Percentiles rank a stretch among this genome's conserved stretches.
phyloP scores from a whole-genome alignment of 2,888 invertebrate genomes.

The Kuschelorhynchus macadamiae region DNA sequence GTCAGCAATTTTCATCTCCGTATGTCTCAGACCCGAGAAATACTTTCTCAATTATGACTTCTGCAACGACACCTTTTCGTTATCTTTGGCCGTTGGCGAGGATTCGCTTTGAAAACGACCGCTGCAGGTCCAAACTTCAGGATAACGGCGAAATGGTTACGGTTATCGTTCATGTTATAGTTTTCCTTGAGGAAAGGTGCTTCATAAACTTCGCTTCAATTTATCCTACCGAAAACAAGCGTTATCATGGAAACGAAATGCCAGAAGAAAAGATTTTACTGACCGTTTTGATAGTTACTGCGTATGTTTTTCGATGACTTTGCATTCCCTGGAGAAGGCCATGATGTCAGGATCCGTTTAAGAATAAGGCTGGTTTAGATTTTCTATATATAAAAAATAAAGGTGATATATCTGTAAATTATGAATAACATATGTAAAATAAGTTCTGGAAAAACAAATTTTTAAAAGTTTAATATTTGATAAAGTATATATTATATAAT shows the following conservation, averaged over 20 bases:
- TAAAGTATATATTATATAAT: no score
- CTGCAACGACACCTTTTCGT: slow-evolving; percentile 63
- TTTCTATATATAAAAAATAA: no score
- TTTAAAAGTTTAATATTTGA: no score
- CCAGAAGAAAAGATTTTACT: slow-evolving; percentile 47
- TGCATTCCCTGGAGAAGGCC: slow-evolving; percentile 38
- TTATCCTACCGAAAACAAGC: slow-evolving; percentile 57
- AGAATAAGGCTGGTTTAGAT: no score
- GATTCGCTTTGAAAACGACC: slow-evolving; percentile 62
- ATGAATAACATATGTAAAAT: no score
- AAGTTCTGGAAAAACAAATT: no score
- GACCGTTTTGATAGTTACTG: slow-evolving; percentile 43
- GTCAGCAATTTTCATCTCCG: slow-evolving; percentile 40
- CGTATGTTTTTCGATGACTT: slow-evolving; percentile 50
- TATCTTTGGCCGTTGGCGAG: slow-evolving; percentile 64
- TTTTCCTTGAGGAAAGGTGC: slow-evolving; percentile 66
- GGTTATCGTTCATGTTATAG: slow-evolving; percentile 68
- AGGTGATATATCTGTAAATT: no score
- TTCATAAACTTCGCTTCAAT: slow-evolving; percentile 67
- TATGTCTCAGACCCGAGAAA: slow-evolving; percentile 47
- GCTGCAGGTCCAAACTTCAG: slow-evolving; percentile 64
- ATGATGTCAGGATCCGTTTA: slow-evolving; percentile 21
- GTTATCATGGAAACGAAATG: slow-evolving; percentile 37
- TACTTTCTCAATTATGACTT: slow-evolving; percentile 51
- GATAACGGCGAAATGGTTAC: slow-evolving; percentile 64